These are phyloP conservation scores for Sinocyclocheilus grahami DNA, from an alignment of 2,113 vertebrate genomes.

Conservation along the genomic window DNA sequence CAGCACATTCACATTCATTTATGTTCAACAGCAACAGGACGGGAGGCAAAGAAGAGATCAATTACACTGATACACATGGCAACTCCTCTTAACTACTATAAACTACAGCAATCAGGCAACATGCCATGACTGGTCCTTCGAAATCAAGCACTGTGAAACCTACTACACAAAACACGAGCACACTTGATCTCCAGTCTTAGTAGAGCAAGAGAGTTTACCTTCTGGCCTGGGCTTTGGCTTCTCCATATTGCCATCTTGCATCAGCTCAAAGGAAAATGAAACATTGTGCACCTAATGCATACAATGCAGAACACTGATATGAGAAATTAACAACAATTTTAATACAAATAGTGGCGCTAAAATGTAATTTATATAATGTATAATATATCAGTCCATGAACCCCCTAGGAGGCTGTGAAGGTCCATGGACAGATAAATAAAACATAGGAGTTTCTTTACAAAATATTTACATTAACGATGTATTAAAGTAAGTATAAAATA, in stretches of 20 bases:
- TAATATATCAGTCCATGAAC: not conserved
- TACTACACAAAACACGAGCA: not conserved
- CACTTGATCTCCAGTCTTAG: not conserved
- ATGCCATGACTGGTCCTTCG: not conserved
- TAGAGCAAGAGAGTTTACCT: constrained; percentile 71
- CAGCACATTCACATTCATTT: constrained; percentile 22
- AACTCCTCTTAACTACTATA: constrained; percentile 21
- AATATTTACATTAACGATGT: not conserved
- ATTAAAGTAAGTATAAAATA: not conserved
- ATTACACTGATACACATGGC: constrained; percentile 30
- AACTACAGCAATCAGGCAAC: constrained; percentile 36
- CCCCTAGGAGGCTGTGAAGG: not conserved
- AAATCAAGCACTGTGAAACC: constrained; percentile 10
- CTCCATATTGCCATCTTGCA: constrained; percentile 95
- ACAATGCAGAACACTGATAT: not conserved
- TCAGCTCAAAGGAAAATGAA: constrained; percentile 94
- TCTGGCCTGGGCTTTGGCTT: constrained; percentile 94
- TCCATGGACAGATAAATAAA: not conserved
- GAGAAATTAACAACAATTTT: not conserved
- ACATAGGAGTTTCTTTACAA: not conserved
- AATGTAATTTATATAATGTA: not conserved
- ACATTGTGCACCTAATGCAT: constrained; percentile 88
- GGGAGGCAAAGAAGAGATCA: constrained; percentile 13
- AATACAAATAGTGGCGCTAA: not conserved
- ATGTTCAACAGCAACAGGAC: constrained; percentile 17